Evolutionary conservation across 2,113 vertebrate species (phyloP), one percentile per base, ranked within the genome.

Genomic region (Pandion haliaetus): DNA sequence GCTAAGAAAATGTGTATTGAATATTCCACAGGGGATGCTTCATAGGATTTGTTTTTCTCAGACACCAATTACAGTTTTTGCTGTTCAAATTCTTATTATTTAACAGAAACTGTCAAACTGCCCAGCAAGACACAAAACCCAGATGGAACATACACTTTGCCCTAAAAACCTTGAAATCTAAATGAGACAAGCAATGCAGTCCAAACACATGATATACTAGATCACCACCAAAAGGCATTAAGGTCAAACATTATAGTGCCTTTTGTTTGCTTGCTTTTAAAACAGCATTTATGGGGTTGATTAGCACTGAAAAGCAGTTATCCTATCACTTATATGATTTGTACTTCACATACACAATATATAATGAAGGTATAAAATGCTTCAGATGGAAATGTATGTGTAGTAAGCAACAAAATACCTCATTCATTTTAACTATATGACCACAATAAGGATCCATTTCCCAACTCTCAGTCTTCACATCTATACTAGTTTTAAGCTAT

Each of bases 181-280:
- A 89, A 93, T 70, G 36, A 93, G 78, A 85, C 47, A 90, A 86
- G 45, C 59, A 95, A 78, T 61, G 71, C 13, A 78, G 50, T 81
- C 84, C 45, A 94, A 59, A 93, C 42, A 36, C 47, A 47, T 73
- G 61, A 72, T 13, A 17, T 69, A 55, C 55, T 72, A 81, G 26
- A 58, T 74, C 47, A 47, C 21, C 23, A 91, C 23, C 24, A 90
- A 89, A 79, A 82, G 55, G 36, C 45, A 55, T 44, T 88, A 47
- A 79, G 32, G 40, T 90, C 85, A 92, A 89, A 77, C 14, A 36
- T 55, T 78, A 70, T 23, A 21, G 19, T 61, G 23, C 4, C 12
- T 94, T 93, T 84, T 89, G 49, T 79, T 84, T 94, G 19, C 78
- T 92, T 88, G 17, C 63, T 93, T 96, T 67, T 55, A 61, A 88